Conservation (phyloP, 1,140 invertebrate genomes). For the Doryteuthis pealeii region DNA sequence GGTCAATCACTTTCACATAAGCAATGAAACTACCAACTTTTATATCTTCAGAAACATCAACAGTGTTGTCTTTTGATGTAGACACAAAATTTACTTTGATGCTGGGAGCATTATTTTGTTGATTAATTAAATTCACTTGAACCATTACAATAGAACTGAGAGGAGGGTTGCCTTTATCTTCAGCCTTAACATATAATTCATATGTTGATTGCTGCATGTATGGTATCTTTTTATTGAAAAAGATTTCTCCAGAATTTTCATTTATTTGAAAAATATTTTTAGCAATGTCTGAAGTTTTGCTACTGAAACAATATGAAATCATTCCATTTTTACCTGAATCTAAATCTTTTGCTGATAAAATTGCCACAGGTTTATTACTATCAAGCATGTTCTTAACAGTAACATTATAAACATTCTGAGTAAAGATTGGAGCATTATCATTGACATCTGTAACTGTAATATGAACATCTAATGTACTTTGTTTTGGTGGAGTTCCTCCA, state of each 20-base stretch:
- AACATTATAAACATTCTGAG: too few relatives aligned
- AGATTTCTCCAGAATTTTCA: slow-evolving; percentile 36
- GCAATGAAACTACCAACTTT: slow-evolving; percentile 49
- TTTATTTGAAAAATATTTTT: slow-evolving; percentile 40
- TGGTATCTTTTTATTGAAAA: slow-evolving; percentile 32
- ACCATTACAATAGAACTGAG: slow-evolving; percentile 32
- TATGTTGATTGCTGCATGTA: slow-evolving; percentile 42
- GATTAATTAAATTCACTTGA: slow-evolving; percentile 48
- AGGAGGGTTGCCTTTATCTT: too few relatives aligned
- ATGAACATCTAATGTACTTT: too few relatives aligned
- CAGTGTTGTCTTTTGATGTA: slow-evolving; percentile 59
- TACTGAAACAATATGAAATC: slow-evolving; percentile 77
- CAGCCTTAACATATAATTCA: not conserved
- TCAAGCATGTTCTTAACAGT: too few relatives aligned
- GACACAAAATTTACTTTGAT: slow-evolving; percentile 91
- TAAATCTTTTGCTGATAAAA: slow-evolving; percentile 45
- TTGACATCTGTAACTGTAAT: too few relatives aligned
- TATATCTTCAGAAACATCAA: slow-evolving; percentile 43
- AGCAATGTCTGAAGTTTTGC: slow-evolving; percentile 37
- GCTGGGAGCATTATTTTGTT: slow-evolving; percentile 85
- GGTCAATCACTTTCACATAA: slow-evolving; percentile 50
- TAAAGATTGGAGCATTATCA: too few relatives aligned
- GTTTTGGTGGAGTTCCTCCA: too few relatives aligned
- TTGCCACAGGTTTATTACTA: slow-evolving; percentile 51
- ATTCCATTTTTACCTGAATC: slow-evolving; percentile 90